Evolutionary conservation across 2,888 invertebrate species (phyloP), one percentile per base, ranked within the genome.

Genomic region (Margaritifera margaritifera): DNA sequence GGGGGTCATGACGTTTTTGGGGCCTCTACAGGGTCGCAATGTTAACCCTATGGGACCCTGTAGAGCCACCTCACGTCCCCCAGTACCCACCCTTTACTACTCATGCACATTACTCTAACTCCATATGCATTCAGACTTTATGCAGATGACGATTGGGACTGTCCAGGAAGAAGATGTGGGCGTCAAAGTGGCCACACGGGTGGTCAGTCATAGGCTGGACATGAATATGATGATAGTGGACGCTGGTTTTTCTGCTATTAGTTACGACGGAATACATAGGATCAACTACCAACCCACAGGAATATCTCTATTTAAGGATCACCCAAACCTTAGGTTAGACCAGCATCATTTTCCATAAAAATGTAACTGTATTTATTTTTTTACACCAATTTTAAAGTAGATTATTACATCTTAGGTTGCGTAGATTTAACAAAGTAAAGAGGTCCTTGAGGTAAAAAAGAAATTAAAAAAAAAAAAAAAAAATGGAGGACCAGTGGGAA

Each of bases 161-260:
- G 88, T 88, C 68, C 55, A 25, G 4, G 59, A 69, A 22, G 79
- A 80, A 6, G 84, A 88, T 53, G 81, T 89, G 6, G 89, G 89
- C 0, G 76, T 78, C 31, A 70, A 80, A 24, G 87, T 89, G 6
- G 84, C 84, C 15, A 87, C 88, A 1, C 73, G 89, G 6, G 82
- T 89, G 42, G 81, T 87, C n/a, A 84, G 87, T 25, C 85, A 88
- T 66, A 85, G 83, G 69, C 82, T 83, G 27, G 74, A 80, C 53
- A 61, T 77, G 19, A 81, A 82, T 66, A 80, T 83, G 70, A 67
- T 89, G 64, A 71, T 87, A 50, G 78, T 89, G 20, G 88, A 89
- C 70, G 86, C 86, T 69, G 89, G 89, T 4, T 89, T 85, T 65
- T 58, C 77, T 18, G 84, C 81, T 2, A 51, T 87, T 4, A 79